A percentile compares a stretch with the other conserved stretches of the same genome.
Evolutionary conservation across 2,888 invertebrate species (phyloP).

Genomic region (Crocallis elinguaria): DNA sequence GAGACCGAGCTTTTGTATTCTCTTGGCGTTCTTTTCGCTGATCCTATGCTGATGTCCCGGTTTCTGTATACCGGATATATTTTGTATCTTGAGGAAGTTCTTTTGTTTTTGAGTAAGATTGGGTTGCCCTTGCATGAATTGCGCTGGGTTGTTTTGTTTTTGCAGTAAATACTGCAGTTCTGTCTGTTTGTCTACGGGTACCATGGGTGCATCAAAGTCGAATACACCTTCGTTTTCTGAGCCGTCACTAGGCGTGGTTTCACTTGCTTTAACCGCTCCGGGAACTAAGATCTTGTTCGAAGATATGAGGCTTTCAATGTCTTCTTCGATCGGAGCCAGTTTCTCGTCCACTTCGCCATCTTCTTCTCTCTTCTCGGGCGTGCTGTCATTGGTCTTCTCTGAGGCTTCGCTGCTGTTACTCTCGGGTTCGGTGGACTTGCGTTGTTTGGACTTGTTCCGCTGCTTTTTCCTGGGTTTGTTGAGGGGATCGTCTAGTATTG

Average conservation of each 20-base stretch:
- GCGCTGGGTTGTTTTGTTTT: constrained; percentile 80
- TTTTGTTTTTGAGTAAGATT: constrained; percentile 71
- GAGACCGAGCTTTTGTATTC: constrained; percentile 75
- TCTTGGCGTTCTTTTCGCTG: constrained; percentile 72
- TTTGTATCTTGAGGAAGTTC: constrained; percentile 69
- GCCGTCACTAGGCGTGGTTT: constrained; percentile 57
- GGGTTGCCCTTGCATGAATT: constrained; percentile 66
- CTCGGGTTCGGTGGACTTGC: constrained; percentile 70
- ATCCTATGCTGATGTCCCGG: constrained; percentile 70
- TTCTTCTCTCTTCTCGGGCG: constrained; percentile 65
- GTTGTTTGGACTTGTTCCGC: constrained; percentile 69
- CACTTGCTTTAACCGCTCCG: constrained; percentile 55
- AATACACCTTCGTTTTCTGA: constrained; percentile 61
- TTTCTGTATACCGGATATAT: constrained; percentile 64
- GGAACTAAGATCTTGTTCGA: constrained; percentile 79
- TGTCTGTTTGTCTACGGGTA: constrained; percentile 76
- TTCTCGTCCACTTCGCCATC: constrained; percentile 43
- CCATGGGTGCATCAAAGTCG: constrained; percentile 62
- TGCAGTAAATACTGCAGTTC: constrained; percentile 77
- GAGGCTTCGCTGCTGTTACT: constrained; percentile 66
- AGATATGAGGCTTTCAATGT: constrained; percentile 80
- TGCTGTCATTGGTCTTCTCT: constrained; percentile 66
- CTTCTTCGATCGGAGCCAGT: constrained; percentile 62
- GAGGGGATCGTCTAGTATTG: constrained; percentile 57
- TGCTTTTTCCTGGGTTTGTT: constrained; percentile 74